Evolutionary conservation across 1,140 invertebrate genomes (phyloP), one percentile per base, ranked within the genome.

Genomic region (Hesperophylax magnus): DNA sequence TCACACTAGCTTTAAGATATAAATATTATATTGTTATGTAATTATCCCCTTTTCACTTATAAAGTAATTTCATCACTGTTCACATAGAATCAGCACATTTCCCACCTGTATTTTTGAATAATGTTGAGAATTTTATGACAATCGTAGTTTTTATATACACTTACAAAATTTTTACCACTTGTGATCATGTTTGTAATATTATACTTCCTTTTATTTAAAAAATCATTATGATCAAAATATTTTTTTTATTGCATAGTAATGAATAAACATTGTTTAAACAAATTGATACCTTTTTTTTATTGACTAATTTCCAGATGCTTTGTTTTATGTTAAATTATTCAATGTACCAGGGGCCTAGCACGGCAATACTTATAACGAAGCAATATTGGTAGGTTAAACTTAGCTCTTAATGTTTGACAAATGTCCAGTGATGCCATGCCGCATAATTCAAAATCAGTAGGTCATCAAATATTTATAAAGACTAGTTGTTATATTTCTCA

Each of bases 71-170:
- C 31, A 56, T 77, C 31, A 52, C 65, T 63, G 18, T 61, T 63
- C 75, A 77, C 56, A 39, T 63, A 24, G 20, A 60, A 76, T 76
- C 74, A 17, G 53, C 72, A 81, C 80, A 77, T 74, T 84, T 79
- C 82, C 80, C 80, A 84, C 82, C 80, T 78, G 75, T 81, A 80
- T 72, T 83, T 79, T 69, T 77, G 78, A 83, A 76, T 79, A 81
- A 84, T 77, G 82, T 83, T 81, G 71, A 76, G 63, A 72, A 83
- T 81, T 80, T 76, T 79, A 83, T 83, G 82, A 84, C 82, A 84
- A 84, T 84, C 82, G 80, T 84, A 84, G 79, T 75, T 83, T 83
- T 78, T 80, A 81, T 80, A 79, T 81, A 79, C 80, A 79, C 77
- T 74, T 80, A 75, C 65, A 80, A 83, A 80, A 67, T 83, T 78